Conservation (phyloP, 2,113 vertebrate species). For the Siniperca knerii region DNA sequence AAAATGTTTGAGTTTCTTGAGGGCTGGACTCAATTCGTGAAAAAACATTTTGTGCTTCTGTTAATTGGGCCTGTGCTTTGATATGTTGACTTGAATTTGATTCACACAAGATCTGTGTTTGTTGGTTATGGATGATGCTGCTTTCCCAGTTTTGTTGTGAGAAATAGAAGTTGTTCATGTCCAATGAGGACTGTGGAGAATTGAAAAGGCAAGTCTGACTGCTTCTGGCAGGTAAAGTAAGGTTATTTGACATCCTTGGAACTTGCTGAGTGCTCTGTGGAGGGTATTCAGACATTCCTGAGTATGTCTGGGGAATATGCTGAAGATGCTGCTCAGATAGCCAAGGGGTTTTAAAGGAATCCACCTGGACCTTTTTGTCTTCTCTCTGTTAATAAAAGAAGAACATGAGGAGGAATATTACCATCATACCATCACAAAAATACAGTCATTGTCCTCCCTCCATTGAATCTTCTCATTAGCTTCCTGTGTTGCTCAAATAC, state of each 20-base stretch:
- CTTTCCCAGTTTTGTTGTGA: conserved; percentile 51
- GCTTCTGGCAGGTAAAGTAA: conserved; percentile 2
- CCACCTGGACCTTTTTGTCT: conserved; percentile 7
- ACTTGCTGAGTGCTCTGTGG: conserved; percentile 29
- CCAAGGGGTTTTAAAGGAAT: conserved; percentile 38
- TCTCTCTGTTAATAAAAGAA: conserved; percentile 73
- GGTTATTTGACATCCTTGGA: neutral
- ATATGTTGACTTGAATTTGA: neutral
- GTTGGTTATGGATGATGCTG: conserved; percentile 10
- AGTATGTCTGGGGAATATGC: conserved; percentile 53
- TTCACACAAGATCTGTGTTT: conserved; percentile 5
- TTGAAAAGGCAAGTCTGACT: neutral
- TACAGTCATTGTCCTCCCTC: neutral
- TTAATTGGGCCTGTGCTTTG: neutral
- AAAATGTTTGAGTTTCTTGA: conserved; percentile 11
- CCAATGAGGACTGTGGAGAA: conserved; percentile 17
- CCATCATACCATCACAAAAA: conserved; percentile 14
- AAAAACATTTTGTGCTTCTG: neutral
- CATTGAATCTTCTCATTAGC: neutral
- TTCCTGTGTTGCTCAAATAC: conserved; percentile 33
- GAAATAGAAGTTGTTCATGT: conserved; percentile 33
- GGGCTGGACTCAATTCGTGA: neutral
- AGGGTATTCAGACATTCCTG: conserved; percentile 55
- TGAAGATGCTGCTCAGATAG: conserved; percentile 38
- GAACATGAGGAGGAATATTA: conserved; percentile 38